Conservation (phyloP, 2,113 vertebrate genomes). For the Coregonus clupeaformis region DNA sequence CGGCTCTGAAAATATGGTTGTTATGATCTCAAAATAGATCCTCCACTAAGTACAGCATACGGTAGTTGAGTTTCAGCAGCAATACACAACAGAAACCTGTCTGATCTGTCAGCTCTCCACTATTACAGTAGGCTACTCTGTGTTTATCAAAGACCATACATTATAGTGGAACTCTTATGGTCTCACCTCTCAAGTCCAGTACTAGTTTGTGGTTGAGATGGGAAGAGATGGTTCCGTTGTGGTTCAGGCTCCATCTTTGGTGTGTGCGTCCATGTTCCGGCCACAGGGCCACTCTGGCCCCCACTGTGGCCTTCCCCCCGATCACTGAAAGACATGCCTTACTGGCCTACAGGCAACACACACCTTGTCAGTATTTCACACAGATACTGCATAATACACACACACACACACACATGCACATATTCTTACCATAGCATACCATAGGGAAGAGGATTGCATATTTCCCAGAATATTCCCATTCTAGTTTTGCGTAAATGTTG, state of each 20-base stretch:
- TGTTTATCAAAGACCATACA: neutral
- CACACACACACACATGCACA: neutral
- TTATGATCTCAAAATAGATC: too few relatives aligned
- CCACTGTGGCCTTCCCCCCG: conserved; percentile 75
- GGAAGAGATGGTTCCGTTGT: conserved; percentile 80
- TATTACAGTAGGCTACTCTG: neutral
- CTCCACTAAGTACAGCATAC: too few relatives aligned
- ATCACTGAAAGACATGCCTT: conserved; percentile 82
- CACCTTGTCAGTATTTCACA: neutral
- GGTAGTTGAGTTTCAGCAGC: neutral
- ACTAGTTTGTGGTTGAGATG: conserved; percentile 78
- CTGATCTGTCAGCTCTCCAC: neutral
- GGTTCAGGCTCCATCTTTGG: conserved; percentile 82
- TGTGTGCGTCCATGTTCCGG: conserved; percentile 76
- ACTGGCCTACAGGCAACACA: conserved; percentile 63
- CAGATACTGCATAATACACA: neutral
- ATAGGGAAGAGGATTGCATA: neutral
- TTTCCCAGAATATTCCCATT: too few relatives aligned
- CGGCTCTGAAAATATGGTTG: too few relatives aligned
- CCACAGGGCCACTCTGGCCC: conserved; percentile 82
- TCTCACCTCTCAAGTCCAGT: conserved; percentile 82
- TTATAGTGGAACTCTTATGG: neutral
- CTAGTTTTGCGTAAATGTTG: neutral
- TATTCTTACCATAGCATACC: neutral
- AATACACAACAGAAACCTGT: neutral